These are phyloP conservation scores for Tachina fera DNA, from an alignment of 2,888 invertebrate genomes.

Conservation along the genomic window DNA sequence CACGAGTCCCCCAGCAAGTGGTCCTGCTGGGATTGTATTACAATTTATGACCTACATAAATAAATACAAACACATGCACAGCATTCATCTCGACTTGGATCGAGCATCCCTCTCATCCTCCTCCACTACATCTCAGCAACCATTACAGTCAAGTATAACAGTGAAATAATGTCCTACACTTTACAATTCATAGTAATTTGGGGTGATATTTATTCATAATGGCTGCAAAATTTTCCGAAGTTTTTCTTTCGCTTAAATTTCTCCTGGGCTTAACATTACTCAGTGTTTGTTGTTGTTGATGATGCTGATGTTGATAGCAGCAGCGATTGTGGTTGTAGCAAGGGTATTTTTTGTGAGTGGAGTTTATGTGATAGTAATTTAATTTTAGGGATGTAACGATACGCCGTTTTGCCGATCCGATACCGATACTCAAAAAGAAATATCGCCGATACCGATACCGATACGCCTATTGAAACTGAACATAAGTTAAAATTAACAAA, in stretches of 20 bases:
- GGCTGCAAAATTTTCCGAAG: slow-evolving; percentile 74
- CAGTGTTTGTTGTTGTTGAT: slow-evolving; percentile 33
- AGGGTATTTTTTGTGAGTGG: slow-evolving; percentile 20
- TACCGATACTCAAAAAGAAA: no score
- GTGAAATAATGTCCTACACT: slow-evolving; percentile 60
- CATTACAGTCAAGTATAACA: slow-evolving; percentile 50
- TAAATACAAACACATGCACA: slow-evolving; percentile 2
- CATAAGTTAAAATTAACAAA: no score
- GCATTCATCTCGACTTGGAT: slow-evolving; percentile 1
- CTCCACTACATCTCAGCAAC: slow-evolving; percentile 1
- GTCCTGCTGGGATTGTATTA: slow-evolving; percentile 60
- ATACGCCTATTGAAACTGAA: no score
- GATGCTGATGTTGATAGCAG: neutral
- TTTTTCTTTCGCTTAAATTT: slow-evolving; percentile 59
- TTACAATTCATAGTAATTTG: slow-evolving; percentile 72
- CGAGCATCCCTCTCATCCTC: slow-evolving; percentile 23
- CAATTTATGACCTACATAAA: slow-evolving; percentile 36
- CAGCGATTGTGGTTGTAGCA: neutral
- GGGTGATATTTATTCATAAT: slow-evolving; percentile 79
- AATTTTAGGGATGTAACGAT: no score
- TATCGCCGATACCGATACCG: no score
- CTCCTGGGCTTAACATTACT: slow-evolving; percentile 29
- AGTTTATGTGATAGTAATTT: slow-evolving; percentile 8
- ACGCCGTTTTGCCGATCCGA: no score
- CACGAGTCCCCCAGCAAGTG: slow-evolving; percentile 68